phyloP scores from a whole-genome alignment of 2,113 vertebrate species.

The Felis chaus region DNA sequence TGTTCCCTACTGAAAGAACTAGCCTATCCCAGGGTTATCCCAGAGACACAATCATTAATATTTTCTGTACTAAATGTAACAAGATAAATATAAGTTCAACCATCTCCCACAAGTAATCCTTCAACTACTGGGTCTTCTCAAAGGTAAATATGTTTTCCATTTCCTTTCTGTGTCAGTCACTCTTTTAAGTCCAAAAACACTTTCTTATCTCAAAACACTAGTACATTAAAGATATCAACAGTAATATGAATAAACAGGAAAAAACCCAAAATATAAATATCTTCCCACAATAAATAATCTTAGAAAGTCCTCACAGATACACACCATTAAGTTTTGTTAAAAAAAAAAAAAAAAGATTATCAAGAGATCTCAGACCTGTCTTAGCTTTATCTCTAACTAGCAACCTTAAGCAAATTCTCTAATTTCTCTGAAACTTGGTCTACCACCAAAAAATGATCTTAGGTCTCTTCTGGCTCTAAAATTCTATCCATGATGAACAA shows the following conservation, averaged over 20 bases:
- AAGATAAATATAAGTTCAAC: constrained; percentile 53
- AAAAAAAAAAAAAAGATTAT: background rate
- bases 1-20: constrained; percentile 9
- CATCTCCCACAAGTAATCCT: background rate
- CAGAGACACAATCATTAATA: background rate
- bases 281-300: background rate
- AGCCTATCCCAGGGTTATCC: background rate
- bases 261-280: constrained; percentile 17
- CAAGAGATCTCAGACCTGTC: background rate
- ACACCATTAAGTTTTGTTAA: background rate
- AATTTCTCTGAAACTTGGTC: background rate
- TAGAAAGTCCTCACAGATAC: background rate
- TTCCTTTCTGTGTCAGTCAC: background rate
- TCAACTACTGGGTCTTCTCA: constrained; percentile 14
- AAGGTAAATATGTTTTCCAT: constrained; percentile 1
- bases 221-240: constrained; percentile 35
- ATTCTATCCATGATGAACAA: background rate
- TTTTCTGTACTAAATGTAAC: constrained; percentile 15
- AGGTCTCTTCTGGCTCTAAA: background rate
- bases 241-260: background rate
- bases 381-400: background rate
- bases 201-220: constrained; percentile 25
- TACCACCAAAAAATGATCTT: background rate
- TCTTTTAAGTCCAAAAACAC: constrained; percentile 16
- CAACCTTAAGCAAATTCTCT: constrained; percentile 15